Conservation (phyloP, 2,888 invertebrate genomes). For the Dolichomitus sp. region DNA sequence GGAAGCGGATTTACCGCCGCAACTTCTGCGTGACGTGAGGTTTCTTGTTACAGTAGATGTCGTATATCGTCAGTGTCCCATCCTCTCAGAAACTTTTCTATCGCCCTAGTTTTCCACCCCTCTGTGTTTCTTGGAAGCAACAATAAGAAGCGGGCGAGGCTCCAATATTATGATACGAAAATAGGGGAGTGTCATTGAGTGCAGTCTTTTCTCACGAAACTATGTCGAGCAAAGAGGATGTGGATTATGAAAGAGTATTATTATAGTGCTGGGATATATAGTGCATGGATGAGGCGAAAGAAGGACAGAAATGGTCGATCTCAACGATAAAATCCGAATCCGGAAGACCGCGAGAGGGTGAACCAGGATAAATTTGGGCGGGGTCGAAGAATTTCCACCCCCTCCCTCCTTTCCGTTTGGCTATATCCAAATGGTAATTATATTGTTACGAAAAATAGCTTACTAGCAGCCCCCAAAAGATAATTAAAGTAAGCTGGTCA, state of each 20-base stretch:
- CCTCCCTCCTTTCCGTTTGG: background rate
- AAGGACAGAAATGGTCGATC: constrained; percentile 41
- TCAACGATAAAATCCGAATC: constrained; percentile 55
- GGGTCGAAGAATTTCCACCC: constrained; percentile 25
- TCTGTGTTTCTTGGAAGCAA: constrained; percentile 42
- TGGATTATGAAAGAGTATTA: constrained; percentile 58
- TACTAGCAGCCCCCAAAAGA: constrained; percentile 4
- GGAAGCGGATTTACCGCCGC: constrained; percentile 27
- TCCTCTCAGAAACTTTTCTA: constrained; percentile 47
- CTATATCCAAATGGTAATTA: constrained; percentile 47
- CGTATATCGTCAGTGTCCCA: constrained; percentile 43
- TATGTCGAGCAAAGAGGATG: constrained; percentile 45
- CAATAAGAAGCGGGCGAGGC: constrained; percentile 52
- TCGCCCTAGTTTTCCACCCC: constrained; percentile 13
- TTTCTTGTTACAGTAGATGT: constrained; percentile 26
- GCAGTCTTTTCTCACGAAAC: constrained; percentile 54
- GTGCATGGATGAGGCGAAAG: constrained; percentile 39
- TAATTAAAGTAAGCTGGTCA: constrained; percentile 44
- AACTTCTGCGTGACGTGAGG: constrained; percentile 43
- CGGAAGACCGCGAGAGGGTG: constrained; percentile 51
- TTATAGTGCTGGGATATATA: constrained; percentile 13
- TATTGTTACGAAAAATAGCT: constrained; percentile 28
- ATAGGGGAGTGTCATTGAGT: constrained; percentile 39
- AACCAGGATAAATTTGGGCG: constrained; percentile 52
- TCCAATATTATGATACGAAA: constrained; percentile 33